Percentiles rank a stretch among this genome's conserved stretches.
Evolutionary conservation across 2,113 vertebrate species (phyloP).

Genomic region (Halcyon senegalensis): DNA sequence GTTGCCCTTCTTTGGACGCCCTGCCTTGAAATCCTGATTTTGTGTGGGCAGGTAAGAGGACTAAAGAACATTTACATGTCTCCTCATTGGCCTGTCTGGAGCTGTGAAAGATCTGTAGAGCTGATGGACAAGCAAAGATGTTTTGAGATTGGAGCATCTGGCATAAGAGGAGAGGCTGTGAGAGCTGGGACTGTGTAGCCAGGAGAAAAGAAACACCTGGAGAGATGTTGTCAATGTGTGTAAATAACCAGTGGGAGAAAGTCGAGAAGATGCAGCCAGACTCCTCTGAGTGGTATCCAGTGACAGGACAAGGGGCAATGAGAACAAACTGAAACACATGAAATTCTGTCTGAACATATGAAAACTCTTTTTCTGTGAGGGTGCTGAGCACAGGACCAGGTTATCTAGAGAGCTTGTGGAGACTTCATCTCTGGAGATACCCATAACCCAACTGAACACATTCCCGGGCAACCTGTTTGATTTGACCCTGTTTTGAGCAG

Average conservation of each 20-base stretch:
- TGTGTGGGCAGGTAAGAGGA: not conserved
- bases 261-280: not conserved
- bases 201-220: not conserved
- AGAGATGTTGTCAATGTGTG: not conserved
- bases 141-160: not conserved
- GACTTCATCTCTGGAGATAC: not conserved
- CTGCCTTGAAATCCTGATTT: not conserved
- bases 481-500: not conserved
- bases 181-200: not conserved
- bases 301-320: not conserved
- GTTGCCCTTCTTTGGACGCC: not conserved
- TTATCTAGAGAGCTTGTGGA: not conserved
- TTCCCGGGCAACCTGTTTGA: not conserved
- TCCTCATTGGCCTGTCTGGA: not conserved
- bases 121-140: not conserved
- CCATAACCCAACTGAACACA: not conserved
- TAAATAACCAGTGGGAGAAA: not conserved
- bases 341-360: not conserved
- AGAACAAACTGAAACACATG: not conserved
- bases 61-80: not conserved
- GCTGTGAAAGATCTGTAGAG: not conserved
- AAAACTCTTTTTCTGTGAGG: not conserved
- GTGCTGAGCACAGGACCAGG: not conserved
- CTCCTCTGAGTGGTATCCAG: not conserved
- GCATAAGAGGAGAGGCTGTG: not conserved